Evolutionary conservation across 2,797 vertebrate species (phyloP).

Genomic region (Coccyzus lansbergi): DNA sequence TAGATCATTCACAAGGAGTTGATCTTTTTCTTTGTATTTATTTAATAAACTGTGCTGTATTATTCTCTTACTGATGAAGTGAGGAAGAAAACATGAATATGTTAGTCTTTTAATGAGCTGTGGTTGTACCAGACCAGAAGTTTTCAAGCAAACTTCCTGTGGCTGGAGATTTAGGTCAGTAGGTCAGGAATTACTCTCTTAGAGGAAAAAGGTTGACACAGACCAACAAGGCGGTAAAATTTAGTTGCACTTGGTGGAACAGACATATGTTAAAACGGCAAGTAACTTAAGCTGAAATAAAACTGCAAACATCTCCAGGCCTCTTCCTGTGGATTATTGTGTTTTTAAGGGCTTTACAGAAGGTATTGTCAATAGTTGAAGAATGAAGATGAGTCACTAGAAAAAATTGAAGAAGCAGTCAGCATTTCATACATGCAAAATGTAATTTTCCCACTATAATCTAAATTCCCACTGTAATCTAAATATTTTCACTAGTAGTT

Average conservation of each 20-base stretch:
- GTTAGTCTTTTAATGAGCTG: background rate
- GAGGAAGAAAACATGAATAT: background rate
- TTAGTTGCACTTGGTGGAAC: background rate
- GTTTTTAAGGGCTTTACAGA: background rate
- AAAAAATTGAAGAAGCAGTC: background rate
- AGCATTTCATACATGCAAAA: background rate
- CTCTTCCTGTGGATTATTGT: background rate
- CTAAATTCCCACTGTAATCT: no score
- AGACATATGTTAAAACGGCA: background rate
- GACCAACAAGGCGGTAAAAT: background rate
- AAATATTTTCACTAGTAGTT: background rate
- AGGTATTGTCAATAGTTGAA: background rate
- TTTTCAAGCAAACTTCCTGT: background rate
- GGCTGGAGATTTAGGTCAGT: background rate
- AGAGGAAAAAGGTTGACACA: background rate
- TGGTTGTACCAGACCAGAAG: background rate
- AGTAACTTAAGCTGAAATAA: background rate
- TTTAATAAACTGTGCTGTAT: background rate
- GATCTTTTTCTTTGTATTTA: background rate
- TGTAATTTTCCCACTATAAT: background rate
- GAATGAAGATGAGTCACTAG: background rate
- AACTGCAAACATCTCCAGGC: background rate
- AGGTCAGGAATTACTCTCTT: background rate
- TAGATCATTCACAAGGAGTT: background rate
- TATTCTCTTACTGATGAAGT: background rate